Base-by-base conservation (phyloP, 2,888 invertebrate genomes). In the Pharmacophagus antenor region DNA sequence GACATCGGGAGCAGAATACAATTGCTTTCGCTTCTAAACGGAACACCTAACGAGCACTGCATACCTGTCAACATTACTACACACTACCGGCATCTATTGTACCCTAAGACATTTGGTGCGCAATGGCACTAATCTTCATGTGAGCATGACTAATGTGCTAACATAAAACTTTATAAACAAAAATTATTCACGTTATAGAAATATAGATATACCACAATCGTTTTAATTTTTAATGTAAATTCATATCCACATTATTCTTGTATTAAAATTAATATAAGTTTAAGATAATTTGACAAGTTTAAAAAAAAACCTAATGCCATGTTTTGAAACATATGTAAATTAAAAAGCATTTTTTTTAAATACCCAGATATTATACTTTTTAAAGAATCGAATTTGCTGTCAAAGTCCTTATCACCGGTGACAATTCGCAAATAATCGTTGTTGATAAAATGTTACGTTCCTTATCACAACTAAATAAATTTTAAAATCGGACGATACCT, bases 21-120 rank as follows among this genome's bases (percentile, higher is more conserved):
- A 15, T 31, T 2, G 27, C 10, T 27, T 27, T 31, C 3, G 10
- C 2, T 15, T 31, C 15, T 31, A 31, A 31, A 47, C 23, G 20
- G 7, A 57, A 50, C 21, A 27, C 25, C 53, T 49, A 54, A 27
- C 54, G 48, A 53, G 49, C 58, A 46, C 58, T 59, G 54, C 31
- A 47, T 20, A 53, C 41, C 53, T 54, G 27, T 54, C 27, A 41
- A 53, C 17, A 23, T 54, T 48, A 20, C 58, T 53, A 49, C 27
- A 7, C 21, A 58, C 52, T 47, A 49, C 49, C 20, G 41, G 27
- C 18, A 51, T 41, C 18, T 23, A 50, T 10, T 27, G 50, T 56
- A 56, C 23, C 17, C 60, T 68, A 66, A 75, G 71, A 75, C 73
- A 74, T 76, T 79, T 79, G 80, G 78, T 78, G 82, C 76, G 74